Evolutionary conservation across 2,797 vertebrate species (phyloP).

Genomic region (Chelon auratus): DNA sequence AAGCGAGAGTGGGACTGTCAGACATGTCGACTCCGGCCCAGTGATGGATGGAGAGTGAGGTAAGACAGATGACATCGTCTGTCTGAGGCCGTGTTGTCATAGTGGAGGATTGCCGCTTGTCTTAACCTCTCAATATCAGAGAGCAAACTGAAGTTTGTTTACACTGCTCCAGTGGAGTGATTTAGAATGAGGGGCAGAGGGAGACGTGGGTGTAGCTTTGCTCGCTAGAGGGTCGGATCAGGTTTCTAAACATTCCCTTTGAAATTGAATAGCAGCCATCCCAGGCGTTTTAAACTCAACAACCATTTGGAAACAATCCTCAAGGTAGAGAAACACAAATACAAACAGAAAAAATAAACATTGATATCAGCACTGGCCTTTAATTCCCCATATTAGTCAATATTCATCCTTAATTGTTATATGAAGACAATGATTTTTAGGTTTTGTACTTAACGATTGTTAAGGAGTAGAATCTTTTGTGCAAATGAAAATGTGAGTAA

Average conservation of each 20-base stretch:
- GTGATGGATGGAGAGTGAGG: conserved; percentile 88
- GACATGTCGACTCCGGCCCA: conserved; percentile 85
- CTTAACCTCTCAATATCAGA: conserved; percentile 84
- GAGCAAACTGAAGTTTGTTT: conserved; percentile 87
- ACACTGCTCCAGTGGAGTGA: conserved; percentile 83
- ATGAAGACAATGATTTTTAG: too few relatives aligned
- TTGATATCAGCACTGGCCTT: conserved; percentile 14
- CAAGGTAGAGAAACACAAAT: conserved; percentile 57
- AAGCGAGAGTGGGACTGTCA: conserved; percentile 85
- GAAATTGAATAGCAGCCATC: conserved; percentile 78
- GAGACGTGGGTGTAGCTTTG: conserved; percentile 73
- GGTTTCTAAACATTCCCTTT: conserved; percentile 86
- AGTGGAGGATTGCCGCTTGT: conserved; percentile 80
- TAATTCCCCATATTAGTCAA: background rate
- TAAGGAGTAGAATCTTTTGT: background rate
- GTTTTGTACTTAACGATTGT: too few relatives aligned
- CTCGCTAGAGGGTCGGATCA: conserved; percentile 72
- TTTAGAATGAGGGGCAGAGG: conserved; percentile 79
- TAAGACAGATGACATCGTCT: conserved; percentile 86
- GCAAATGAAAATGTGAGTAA: background rate
- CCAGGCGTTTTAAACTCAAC: conserved; percentile 61
- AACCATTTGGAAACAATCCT: conserved; percentile 49
- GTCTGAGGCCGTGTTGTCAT: conserved; percentile 83
- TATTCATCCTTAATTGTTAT: background rate
- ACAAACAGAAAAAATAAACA: conserved; percentile 53